These are phyloP conservation scores for Idaea straminata DNA, from an alignment of 2,888 invertebrate species.

Conservation along the genomic window DNA sequence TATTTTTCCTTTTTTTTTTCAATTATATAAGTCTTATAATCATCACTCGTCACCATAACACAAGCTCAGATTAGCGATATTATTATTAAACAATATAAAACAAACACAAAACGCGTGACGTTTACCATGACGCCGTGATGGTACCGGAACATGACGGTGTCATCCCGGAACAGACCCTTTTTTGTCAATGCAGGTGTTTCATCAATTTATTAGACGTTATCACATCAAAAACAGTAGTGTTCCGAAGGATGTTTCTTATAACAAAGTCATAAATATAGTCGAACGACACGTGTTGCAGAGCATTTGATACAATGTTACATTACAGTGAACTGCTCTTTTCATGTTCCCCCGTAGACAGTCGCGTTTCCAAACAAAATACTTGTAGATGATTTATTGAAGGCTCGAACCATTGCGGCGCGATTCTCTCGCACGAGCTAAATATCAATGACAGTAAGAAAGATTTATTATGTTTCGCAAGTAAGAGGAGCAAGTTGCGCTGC, in stretches of 20 bases:
- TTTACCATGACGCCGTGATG: too few relatives aligned
- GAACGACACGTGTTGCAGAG: not conserved
- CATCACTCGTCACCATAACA: too few relatives aligned
- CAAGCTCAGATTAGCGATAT: too few relatives aligned
- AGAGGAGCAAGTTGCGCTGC: conserved; percentile 60
- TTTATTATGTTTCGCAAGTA: conserved; percentile 71
- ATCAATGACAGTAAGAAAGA: conserved; percentile 75
- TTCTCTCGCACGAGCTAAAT: conserved; percentile 67
- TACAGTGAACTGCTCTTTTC: conserved; percentile 7
- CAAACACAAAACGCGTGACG: too few relatives aligned
- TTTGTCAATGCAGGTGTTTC: too few relatives aligned
- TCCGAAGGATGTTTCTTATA: not conserved
- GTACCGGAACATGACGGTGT: too few relatives aligned
- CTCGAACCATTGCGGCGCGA: conserved; percentile 44
- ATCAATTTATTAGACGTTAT: too few relatives aligned
- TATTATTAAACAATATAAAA: too few relatives aligned
- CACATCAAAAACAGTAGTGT: not conserved
- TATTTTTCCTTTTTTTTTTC: too few relatives aligned
- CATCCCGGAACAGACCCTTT: too few relatives aligned
- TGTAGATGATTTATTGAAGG: conserved; percentile 66
- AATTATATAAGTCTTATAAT: too few relatives aligned
- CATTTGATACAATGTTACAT: conserved; percentile 15
- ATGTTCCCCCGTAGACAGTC: conserved; percentile 26
- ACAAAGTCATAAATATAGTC: not conserved
- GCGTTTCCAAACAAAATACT: conserved; percentile 57